Evolutionary conservation across 2,113 vertebrate genomes (phyloP).

Genomic region (Hippocampus abdominalis): DNA sequence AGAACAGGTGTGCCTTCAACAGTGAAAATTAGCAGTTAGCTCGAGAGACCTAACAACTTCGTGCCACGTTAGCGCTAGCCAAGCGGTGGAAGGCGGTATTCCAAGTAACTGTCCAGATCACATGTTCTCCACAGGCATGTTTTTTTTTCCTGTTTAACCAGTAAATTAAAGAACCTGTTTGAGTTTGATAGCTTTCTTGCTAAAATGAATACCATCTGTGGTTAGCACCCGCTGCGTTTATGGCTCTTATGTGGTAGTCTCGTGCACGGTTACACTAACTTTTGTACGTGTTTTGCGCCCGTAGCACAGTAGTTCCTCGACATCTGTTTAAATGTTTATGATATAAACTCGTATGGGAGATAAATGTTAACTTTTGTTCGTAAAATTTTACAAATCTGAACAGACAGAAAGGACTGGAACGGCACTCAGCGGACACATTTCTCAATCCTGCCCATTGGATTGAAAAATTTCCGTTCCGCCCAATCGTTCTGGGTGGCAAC

Average conservation of each 20-base stretch:
- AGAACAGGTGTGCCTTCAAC: no score
- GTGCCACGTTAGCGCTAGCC: neutral
- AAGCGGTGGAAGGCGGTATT: neutral
- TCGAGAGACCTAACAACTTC: no score
- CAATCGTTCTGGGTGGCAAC: neutral
- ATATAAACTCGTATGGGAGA: neutral
- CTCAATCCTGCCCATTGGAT: neutral
- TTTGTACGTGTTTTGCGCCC: neutral
- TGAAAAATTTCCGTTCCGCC: neutral
- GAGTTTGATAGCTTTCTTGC: slow-evolving; percentile 3
- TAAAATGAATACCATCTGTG: slow-evolving; percentile 42
- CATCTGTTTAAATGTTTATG: neutral
- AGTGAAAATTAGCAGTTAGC: no score
- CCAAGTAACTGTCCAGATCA: neutral
- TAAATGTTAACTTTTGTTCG: neutral
- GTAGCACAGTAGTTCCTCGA: neutral
- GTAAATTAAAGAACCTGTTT: slow-evolving; percentile 25
- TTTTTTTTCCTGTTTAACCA: slow-evolving; percentile 1
- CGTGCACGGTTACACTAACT: neutral
- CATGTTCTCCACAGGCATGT: neutral
- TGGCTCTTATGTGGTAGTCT: slow-evolving; percentile 17
- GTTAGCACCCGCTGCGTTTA: slow-evolving; percentile 10
- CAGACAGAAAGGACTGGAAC: neutral
- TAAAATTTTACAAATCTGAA: slow-evolving; percentile 6
- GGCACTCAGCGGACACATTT: neutral